Base-by-base conservation (phyloP, 2,113 vertebrate species). In the Cynoglossus semilaevis region DNA sequence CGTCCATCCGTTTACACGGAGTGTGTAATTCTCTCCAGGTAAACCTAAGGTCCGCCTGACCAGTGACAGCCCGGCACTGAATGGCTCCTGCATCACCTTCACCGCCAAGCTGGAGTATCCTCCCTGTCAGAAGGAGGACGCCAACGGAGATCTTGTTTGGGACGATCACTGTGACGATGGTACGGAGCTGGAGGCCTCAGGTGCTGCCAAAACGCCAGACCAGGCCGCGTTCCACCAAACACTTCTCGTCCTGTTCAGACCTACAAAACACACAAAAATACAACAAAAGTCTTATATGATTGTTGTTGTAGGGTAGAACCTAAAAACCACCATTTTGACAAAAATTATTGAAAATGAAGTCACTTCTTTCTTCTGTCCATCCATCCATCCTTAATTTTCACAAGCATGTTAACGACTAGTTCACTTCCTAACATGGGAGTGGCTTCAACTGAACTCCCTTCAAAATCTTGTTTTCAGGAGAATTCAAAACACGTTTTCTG, bases 51-150 rank as follows among this genome's bases (percentile, higher is more conserved):
- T 91, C 0, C 88, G 68, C 38, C 58, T 98, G 82, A 93, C 91
- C 65, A 95, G 89, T 40, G 92, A 97, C 56, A 93, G 94, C n/a
- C 96, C 96, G 0, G 94, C 94, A 0, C 89, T 99, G 29, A 89
- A 93, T 13, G 96, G 95, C 64, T 96, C 96, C 35, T 77, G 79
- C 0, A 42, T 98, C 54, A 89, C 91, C 0, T 98, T 99, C 79
- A 83, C 60, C 2, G 94, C 93, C n/a, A 93, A 78, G 46, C 90
- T 99, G 49, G 87, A 92, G 72, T 90, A 94, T 53, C 93, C 95
- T 29, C 91, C 85, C 7, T 97, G 95, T 70, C 94, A 94, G 83
- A 91, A 87, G 63, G 95, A 95, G 79, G 92, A 94, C 9, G 71
- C 77, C 0, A 79, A 81, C 1, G 93, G 94, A 40, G 88, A 92